These are phyloP conservation scores for Palythoa caribaeorum DNA, from an alignment of 92 coral and sea anemone genomes.

Conservation along the genomic window DNA sequence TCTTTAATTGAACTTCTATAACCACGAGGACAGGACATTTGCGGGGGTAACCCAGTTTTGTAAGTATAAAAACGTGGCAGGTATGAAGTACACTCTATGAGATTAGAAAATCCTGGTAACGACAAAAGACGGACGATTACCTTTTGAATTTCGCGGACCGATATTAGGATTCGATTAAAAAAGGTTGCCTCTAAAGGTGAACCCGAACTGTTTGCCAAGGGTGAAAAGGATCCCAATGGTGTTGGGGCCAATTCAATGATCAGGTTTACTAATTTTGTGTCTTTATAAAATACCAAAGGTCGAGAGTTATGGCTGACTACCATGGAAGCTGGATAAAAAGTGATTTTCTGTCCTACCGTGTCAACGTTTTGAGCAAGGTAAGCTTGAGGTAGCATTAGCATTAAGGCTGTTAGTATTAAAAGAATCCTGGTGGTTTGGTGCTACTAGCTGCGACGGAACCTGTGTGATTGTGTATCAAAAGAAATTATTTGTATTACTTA, in stretches of 20 bases:
- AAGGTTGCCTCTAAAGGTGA: neutral
- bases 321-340: neutral
- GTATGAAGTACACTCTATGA: slow-evolving; percentile 53
- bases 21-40: slow-evolving; percentile 56
- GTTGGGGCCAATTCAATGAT: too few relatives aligned
- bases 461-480: too few relatives aligned
- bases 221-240: neutral
- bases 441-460: too few relatives aligned
- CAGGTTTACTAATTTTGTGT: neutral
- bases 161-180: neutral
- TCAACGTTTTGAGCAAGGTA: too few relatives aligned
- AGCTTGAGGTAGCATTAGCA: neutral
- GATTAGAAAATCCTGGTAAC: slow-evolving; percentile 34
- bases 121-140: slow-evolving; percentile 32
- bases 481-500: too few relatives aligned
- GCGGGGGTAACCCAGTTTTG: slow-evolving; percentile 20
- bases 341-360: neutral
- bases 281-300: too few relatives aligned
- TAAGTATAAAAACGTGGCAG: slow-evolving; percentile 45
- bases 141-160: neutral
- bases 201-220: neutral
- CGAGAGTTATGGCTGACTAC: neutral
- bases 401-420: too few relatives aligned
- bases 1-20: slow-evolving; percentile 14
- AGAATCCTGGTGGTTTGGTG: too few relatives aligned